Base-by-base conservation (phyloP, 37 sponge, comb jelly and placozoan genomes). In the Tethya wilhelma region DNA sequence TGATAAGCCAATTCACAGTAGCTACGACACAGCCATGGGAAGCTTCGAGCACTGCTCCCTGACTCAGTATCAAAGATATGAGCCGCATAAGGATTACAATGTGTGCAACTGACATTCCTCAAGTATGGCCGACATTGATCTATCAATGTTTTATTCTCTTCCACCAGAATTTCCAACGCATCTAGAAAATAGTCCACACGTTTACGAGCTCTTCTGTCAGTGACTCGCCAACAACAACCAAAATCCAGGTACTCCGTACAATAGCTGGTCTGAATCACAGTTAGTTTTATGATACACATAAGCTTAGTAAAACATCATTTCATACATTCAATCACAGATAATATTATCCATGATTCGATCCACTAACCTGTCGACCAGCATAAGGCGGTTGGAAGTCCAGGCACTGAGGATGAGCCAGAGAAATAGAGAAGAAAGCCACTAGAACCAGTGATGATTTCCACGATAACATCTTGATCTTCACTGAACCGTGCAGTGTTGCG, bases 351-450 rank as follows among this genome's bases (percentile, higher is more conserved):
- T 49, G 14, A 49, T 49, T 19, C 14, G n/a, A n/a, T 60, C 22
- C 22, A 8, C 46, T n/a, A 2, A 71, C 75, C 42, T 58, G 56
- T 19, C 55, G 25, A 38, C 69, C 57, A 25, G 17, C 36, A 74
- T 81, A 92, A 20, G 93, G 93, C 0, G 93, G 89, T 26, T 79
- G 74, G 41, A 64, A 92, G 62, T 92, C 82, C 23, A 92, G 56
- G 45, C 93, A 92, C 45, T 92, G 93, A 9, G 93, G 93, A 43
- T 92, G 93, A 36, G 73, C 31, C 26, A 56, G 41, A 2, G 63
- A 17, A n/a, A n/a, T n/a, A n/a, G n/a, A n/a, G n/a, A n/a, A n/a
- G n/a, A n/a, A n/a, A n/a, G n/a, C n/a, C n/a, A n/a, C n/a, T n/a
- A n/a, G n/a, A n/a, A n/a, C n/a, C n/a, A n/a, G n/a, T n/a, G n/a